A percentile compares a stretch with the other conserved stretches of the same genome.
Conservation (phyloP, 2,797 vertebrate species). For the Cryptoblepharus egeriae region DNA sequence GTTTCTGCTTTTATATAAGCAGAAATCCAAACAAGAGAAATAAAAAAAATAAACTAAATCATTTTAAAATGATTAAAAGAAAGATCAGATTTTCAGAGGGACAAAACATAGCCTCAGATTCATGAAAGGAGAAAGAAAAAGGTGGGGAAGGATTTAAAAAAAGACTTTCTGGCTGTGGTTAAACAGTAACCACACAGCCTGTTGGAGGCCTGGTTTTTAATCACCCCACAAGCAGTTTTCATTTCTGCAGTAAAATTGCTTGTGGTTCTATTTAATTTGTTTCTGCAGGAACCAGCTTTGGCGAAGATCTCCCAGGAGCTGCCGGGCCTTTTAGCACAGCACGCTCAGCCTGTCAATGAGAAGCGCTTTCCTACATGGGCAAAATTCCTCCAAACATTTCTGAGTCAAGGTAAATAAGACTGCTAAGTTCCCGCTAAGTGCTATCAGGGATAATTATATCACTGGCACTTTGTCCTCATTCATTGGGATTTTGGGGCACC, state of each 20-base stretch:
- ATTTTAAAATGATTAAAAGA: not conserved
- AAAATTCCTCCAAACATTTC: constrained; percentile 89
- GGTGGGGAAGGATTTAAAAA: constrained; percentile 33
- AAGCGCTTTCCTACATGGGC: constrained; percentile 89
- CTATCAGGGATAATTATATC: constrained; percentile 64
- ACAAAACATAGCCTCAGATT: not conserved
- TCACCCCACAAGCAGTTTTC: constrained; percentile 86
- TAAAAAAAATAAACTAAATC: not conserved
- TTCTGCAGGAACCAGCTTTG: constrained; percentile 87
- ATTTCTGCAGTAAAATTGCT: constrained; percentile 87
- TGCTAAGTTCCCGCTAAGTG: constrained; percentile 71
- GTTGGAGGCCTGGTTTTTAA: constrained; percentile 86
- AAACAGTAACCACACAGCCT: constrained; percentile 84
- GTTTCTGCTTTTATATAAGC: too few relatives aligned
- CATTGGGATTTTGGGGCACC: constrained; percentile 55
- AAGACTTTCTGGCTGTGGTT: constrained; percentile 80
- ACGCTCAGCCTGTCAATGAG: constrained; percentile 86
- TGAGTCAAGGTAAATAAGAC: constrained; percentile 91
- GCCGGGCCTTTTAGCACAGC: constrained; percentile 86
- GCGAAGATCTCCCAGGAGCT: constrained; percentile 89
- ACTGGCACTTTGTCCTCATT: constrained; percentile 70
- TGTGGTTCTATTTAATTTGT: constrained; percentile 88
- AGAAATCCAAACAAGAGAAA: too few relatives aligned
- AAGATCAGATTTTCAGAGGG: not conserved
- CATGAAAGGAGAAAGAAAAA: constrained; percentile 1